Base-by-base conservation (phyloP, 2,888 invertebrate species). In the Melolontha melolontha region DNA sequence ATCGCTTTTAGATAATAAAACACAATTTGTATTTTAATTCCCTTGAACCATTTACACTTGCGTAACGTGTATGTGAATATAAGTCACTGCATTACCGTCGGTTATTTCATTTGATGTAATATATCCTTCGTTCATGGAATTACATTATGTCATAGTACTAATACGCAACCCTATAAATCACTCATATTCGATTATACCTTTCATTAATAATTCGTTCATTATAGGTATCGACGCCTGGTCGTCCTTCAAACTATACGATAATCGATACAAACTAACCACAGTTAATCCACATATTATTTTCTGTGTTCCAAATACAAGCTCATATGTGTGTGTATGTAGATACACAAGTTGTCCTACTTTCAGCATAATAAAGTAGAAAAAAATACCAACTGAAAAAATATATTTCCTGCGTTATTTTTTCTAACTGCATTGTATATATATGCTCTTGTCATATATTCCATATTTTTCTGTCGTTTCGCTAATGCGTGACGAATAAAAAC, bases 191-290 rank as follows among this genome's bases (percentile, higher is more conserved):
- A 44, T 44, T 44, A 44, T n/a, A 44, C 44, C 44, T 52, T 52
- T 52, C 51, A 52, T 49, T 55, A 55, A 55, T 55, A 55, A 55
- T 41, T 40, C 10, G 41, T 55, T n/a, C 17, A 41, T 55, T 55
- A 41, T 55, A 40, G 41, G 41, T 41, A 55, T 41, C 17, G 55
- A 41, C n/a, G 40, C 50, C 14, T 6, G 12, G 63, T 40, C 49
- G 63, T 63, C 50, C 63, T 50, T 50, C 50, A 10, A 63, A 14
- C 16, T 10, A 41, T 41, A 41, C 17, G n/a, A 50, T 50, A 63
- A 63, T 63, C 50, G 39, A 63, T 63, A 50, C 50, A 50, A 50
- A 50, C 63, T 63, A 63, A 63, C 50, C 50, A 49, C 50, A 49
- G 50, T 50, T 63, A 50, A 49, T 63, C n/a, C 50, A 50, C 40